Evolutionary conservation across 2,797 vertebrate genomes (phyloP).

Genomic region (Chiroxiphia lanceolata): DNA sequence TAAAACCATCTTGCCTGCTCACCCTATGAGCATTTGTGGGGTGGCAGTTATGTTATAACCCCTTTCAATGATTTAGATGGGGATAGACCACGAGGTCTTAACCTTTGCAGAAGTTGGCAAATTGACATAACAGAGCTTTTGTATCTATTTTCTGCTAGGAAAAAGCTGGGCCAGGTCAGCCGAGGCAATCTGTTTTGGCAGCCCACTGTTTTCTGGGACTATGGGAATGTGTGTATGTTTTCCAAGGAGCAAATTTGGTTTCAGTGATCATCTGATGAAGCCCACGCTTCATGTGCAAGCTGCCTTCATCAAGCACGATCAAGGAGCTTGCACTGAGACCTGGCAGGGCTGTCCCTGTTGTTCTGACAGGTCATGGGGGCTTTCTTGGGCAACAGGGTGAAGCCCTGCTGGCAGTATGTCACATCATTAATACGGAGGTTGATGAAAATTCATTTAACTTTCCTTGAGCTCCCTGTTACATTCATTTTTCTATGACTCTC

Average conservation of each 20-base stretch:
- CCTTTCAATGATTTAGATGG: background rate
- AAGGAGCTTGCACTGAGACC: background rate
- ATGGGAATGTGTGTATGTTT: background rate
- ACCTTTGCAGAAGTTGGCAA: background rate
- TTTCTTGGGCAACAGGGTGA: background rate
- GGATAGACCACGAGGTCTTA: background rate
- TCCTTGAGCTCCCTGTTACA: background rate
- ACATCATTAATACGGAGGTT: background rate
- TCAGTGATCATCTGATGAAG: background rate
- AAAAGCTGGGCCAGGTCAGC: background rate
- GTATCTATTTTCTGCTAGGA: background rate
- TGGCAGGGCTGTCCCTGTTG: background rate
- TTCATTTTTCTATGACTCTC: background rate
- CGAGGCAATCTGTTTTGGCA: background rate
- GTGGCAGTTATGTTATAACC: rapidly evolving
- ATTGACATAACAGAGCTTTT: background rate
- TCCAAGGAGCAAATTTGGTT: background rate
- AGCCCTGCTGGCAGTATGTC: background rate
- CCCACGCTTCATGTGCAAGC: background rate
- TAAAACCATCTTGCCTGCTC: background rate
- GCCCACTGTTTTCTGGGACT: background rate
- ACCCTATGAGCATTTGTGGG: background rate
- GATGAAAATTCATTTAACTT: background rate
- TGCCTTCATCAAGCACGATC: background rate
- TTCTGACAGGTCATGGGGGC: background rate